Base-by-base conservation (phyloP, 2,888 invertebrate genomes). In the Eilema caniola region DNA sequence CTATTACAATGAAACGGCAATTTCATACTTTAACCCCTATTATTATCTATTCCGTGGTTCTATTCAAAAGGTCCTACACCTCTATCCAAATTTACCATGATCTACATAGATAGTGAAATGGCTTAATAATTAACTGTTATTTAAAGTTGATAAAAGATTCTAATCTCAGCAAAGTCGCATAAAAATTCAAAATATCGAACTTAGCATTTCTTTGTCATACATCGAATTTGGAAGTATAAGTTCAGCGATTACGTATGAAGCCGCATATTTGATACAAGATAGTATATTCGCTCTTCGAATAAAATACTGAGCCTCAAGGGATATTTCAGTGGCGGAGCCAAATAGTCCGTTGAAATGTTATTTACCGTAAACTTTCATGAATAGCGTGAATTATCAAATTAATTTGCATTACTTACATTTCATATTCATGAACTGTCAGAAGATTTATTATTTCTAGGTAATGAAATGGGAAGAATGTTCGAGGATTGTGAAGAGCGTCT, bases 301-400 rank as follows among this genome's bases (percentile, higher is more conserved):
- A 53, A 62, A 70, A 71, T 53, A 70, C 64, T 72, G 57, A 68
- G 20, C 63, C 74, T 59, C 74, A 11, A 25, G 75, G 74, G 70
- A 77, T 66, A 59, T 62, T 77, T 71, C 71, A 67, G 69, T 67
- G 67, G 33, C 12, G 56, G 67, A 70, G 63, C 69, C 70, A 77
- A 71, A 69, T 73, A 80, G 76, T 67, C 66, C 67, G 73, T 76
- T 70, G 71, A 72, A 73, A 67, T 69, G 67, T 72, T 71, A 77
- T 74, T 83, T 72, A 70, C 71, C 74, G 77, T 81, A 76, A 82
- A 82, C 75, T 77, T 47, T 20, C n/a, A 74, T 83, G 84, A 87
- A 85, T 80, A 81, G 79, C 76, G 77, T 80, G 82, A 83, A 85
- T 86, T 84, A 83, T 83, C 79, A 83, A 79, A 81, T 79, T 80